Conservation (phyloP, 2,113 vertebrate genomes). For the Xenotilapia flavipinnis region DNA sequence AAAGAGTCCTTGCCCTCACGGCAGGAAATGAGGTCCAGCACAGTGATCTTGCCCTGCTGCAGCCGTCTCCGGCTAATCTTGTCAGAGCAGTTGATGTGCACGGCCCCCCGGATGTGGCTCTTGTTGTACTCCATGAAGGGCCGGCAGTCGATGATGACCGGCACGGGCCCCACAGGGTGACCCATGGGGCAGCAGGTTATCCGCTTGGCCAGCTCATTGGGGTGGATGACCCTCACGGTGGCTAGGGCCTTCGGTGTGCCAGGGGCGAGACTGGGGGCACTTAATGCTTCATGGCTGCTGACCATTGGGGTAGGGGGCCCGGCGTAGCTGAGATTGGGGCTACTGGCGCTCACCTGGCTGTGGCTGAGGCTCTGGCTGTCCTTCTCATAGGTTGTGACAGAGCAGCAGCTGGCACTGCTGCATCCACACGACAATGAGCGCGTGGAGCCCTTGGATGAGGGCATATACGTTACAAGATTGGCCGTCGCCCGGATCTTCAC, state of each 20-base stretch:
- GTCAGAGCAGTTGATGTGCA: constrained; percentile 97
- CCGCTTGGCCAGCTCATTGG: constrained; percentile 91
- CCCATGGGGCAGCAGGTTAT: constrained; percentile 89
- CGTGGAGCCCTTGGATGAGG: constrained; percentile 98
- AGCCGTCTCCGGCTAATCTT: constrained; percentile 95
- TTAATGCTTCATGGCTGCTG: constrained; percentile 81
- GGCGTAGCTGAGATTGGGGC: constrained; percentile 74
- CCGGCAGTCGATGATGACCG: constrained; percentile 96
- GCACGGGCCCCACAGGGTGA: constrained; percentile 83
- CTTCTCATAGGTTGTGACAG: constrained; percentile 95
- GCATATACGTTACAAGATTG: constrained; percentile 97
- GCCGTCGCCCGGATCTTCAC: constrained; percentile 88
- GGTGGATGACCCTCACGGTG: constrained; percentile 86
- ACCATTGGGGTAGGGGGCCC: constrained; percentile 79
- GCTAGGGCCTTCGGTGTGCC: constrained; percentile 57
- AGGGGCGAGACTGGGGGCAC: constrained; percentile 75
- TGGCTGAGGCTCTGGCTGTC: constrained; percentile 79
- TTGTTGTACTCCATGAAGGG: constrained; percentile 99
- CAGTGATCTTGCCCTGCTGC: constrained; percentile 97
- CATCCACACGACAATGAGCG: constrained; percentile 99
- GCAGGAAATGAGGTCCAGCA: constrained; percentile 96
- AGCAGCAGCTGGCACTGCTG: constrained; percentile 98
- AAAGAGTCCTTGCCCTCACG: constrained; percentile 94
- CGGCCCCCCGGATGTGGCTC: constrained; percentile 93
- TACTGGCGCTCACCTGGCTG: constrained; percentile 81